Evolutionary conservation across 2,113 vertebrate genomes (phyloP), one percentile per base, ranked within the genome.

Genomic region (Rhabdomys dilectus): DNA sequence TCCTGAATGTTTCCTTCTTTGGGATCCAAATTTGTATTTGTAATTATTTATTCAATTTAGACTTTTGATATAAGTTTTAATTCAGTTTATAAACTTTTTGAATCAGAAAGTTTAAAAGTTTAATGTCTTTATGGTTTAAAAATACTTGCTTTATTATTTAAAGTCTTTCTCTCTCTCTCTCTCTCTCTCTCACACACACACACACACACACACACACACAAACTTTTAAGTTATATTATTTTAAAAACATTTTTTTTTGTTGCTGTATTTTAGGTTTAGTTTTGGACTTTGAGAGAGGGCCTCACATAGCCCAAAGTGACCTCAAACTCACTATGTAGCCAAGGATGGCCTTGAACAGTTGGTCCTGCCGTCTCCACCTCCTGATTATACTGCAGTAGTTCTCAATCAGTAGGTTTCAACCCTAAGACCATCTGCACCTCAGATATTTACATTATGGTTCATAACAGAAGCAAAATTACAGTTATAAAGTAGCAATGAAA

Each of bases 61-160:
- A 76, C 75, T 88, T 77, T 58, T 90, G 34, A 48, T 62, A 51
- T 91, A 62, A 82, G 81, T 88, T 51, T 39, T 70, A 97, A 91
- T 22, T 87, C 64, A 76, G 31, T 82, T 90, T 88, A 80, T 0
- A 51, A 96, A 92, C 66, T 56, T 21, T 13, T 31, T 68, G 45
- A 95, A 36, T 36, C 78, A 89, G 21, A 81, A 96, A 70, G 45
- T 70, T 34, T 86, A 31, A 51, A 89, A 45, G 10, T 29, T 5
- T 78, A 77, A 1, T 2, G 26, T 82, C 34, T n/a, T 1, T 17
- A 10, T 94, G n/a, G 34, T 85, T 91, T 94, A 62, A 84, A 64
- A 93, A 86, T 68, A 34, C 29, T 66, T 91, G 26, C 13, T 78
- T 91, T 92, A n/a, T 87, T 51, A 86, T 85, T 96, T 94, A 82